Evolutionary conservation across 2,888 invertebrate genomes (phyloP).

Genomic region (Tribolium freemani): DNA sequence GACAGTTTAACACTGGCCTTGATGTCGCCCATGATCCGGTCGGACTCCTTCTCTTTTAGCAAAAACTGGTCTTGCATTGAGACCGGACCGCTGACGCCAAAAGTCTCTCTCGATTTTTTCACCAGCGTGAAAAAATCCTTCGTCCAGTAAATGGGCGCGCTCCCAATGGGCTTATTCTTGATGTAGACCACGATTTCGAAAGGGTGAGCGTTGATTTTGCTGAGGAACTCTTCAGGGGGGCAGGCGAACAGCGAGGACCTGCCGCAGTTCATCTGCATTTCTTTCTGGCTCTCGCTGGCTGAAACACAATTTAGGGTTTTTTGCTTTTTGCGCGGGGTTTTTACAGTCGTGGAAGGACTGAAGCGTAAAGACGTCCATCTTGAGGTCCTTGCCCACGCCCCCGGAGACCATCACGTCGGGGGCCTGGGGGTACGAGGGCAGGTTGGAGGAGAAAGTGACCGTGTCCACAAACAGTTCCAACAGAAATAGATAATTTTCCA

Average conservation of each 20-base stretch:
- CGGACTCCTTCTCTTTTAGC: constrained; percentile 63
- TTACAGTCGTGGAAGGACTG: constrained; percentile 30
- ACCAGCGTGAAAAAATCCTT: constrained; percentile 70
- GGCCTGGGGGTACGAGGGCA: background rate
- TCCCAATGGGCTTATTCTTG: constrained; percentile 68
- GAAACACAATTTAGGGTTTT: background rate
- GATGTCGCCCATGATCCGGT: constrained; percentile 68
- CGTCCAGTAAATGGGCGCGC: constrained; percentile 69
- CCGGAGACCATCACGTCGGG: constrained; percentile 10
- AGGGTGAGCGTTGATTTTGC: constrained; percentile 69
- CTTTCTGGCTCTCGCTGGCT: constrained; percentile 51
- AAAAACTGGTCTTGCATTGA: constrained; percentile 64
- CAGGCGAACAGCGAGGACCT: constrained; percentile 72
- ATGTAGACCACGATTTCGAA: constrained; percentile 70
- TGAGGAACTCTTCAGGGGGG: constrained; percentile 68
- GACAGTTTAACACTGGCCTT: constrained; percentile 69
- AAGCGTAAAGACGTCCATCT: constrained; percentile 20
- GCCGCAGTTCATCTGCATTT: constrained; percentile 67
- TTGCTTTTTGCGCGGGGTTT: background rate
- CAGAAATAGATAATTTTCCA: constrained; percentile 63
- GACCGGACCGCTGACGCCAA: constrained; percentile 61
- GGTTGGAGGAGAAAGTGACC: constrained; percentile 24
- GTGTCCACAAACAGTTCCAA: constrained; percentile 38
- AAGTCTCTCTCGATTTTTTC: constrained; percentile 61
- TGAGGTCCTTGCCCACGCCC: constrained; percentile 19